phyloP scores from a whole-genome alignment of 2,797 vertebrate species.

The Eupleurogrammus muticus region DNA sequence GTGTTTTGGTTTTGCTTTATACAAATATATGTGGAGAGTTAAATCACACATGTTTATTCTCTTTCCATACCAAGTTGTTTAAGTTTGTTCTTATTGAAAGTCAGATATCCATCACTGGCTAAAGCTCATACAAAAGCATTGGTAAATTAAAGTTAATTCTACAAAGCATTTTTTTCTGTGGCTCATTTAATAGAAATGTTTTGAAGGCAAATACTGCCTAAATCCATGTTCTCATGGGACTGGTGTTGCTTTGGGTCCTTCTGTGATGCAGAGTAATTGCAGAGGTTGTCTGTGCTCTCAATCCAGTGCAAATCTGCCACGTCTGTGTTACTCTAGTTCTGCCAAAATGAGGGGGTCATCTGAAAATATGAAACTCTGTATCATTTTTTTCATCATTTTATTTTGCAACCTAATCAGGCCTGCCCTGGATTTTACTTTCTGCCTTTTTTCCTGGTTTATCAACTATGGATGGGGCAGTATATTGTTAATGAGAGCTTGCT shows the following conservation, averaged over 20 bases:
- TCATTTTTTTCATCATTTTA: not conserved
- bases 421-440: not conserved
- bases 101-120: not conserved
- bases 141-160: conserved; percentile 12
- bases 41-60: not conserved
- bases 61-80: not conserved
- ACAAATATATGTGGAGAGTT: conserved; percentile 2
- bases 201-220: not conserved
- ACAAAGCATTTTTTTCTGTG: conserved; percentile 16
- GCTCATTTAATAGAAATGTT: conserved; percentile 7
- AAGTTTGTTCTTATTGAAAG: conserved; percentile 1
- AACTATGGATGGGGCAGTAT: not conserved
- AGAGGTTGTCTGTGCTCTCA: conserved; percentile 9
- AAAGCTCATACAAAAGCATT: not conserved
- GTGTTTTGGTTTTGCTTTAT: conserved; percentile 32
- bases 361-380: conserved; percentile 1
- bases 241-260: not conserved
- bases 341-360: not conserved
- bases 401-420: not conserved
- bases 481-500: conserved; percentile 4
- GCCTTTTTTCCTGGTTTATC: not conserved
- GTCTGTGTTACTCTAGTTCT: not conserved
- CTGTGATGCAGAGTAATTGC: conserved; percentile 26
- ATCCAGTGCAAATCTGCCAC: conserved; percentile 12
- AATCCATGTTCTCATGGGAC: conserved; percentile 15